Evolutionary conservation across 2,113 vertebrate genomes (phyloP).

Genomic region (Corythoichthys intestinalis): DNA sequence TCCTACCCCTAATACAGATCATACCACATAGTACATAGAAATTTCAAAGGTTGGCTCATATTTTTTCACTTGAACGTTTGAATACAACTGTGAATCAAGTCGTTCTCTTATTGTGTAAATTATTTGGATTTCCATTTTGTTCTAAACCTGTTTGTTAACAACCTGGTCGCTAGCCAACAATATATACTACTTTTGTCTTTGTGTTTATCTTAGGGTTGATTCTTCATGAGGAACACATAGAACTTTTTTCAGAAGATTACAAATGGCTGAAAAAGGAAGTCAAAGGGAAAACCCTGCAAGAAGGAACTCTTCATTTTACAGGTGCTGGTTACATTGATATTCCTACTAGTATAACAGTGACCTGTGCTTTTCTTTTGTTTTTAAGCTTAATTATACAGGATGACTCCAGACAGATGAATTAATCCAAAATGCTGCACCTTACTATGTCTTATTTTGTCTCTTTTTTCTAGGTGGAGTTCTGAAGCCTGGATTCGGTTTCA

Average conservation of each 20-base stretch:
- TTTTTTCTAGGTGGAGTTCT: slow-evolving; percentile 72
- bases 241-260: slow-evolving; percentile 85
- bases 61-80: neutral
- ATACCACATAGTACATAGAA: too few relatives aligned
- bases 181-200: neutral
- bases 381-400: neutral
- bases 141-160: neutral
- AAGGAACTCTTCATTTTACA: slow-evolving; percentile 88
- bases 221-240: slow-evolving; percentile 92
- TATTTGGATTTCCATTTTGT: neutral
- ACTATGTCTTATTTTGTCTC: neutral
- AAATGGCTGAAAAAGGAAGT: slow-evolving; percentile 84
- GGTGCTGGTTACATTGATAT: slow-evolving; percentile 65
- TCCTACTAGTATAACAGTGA: neutral
- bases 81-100: neutral
- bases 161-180: neutral
- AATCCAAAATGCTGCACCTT: neutral
- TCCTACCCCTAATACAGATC: too few relatives aligned
- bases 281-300: slow-evolving; percentile 78
- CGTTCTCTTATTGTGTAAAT: neutral
- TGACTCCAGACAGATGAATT: neutral
- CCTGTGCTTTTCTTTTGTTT: neutral
- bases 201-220: slow-evolving; percentile 69
- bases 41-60: too few relatives aligned
- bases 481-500: slow-evolving; percentile 80